phyloP scores from a whole-genome alignment of 2,888 invertebrate genomes.

The Clistopyga incitator region DNA sequence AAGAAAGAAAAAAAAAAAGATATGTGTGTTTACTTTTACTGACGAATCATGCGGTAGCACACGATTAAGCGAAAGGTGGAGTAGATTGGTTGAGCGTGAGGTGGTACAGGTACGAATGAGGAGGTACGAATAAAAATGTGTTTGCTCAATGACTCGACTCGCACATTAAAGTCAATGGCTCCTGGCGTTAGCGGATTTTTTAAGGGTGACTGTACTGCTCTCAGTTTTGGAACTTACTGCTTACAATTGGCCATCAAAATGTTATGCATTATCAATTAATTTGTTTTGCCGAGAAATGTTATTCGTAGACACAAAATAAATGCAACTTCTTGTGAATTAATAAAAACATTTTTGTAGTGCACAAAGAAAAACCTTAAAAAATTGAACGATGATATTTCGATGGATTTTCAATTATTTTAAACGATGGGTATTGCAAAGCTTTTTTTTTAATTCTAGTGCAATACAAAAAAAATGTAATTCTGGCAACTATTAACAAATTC shows the following conservation, averaged over 20 bases:
- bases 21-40: conserved; percentile 5
- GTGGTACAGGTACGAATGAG: neutral
- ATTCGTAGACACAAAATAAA: no score
- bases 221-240: neutral
- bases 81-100: neutral
- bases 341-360: neutral
- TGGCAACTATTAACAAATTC: no score
- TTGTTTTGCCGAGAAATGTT: no score
- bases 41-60: neutral
- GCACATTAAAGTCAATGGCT: neutral
- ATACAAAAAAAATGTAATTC: no score
- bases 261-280: neutral
- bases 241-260: neutral
- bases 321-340: neutral
- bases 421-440: no score
- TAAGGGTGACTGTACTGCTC: conserved; percentile 3
- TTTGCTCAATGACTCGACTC: conserved; percentile 32
- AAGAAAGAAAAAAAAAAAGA: conserved; percentile 9
- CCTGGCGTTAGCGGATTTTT: neutral
- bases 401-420: no score
- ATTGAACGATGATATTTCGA: no score
- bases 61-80: neutral
- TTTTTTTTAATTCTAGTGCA: no score
- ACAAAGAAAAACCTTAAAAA: neutral
- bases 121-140: conserved; percentile 2